Conservation (phyloP, 1,140 invertebrate genomes). For the Apis laboriosa region DNA sequence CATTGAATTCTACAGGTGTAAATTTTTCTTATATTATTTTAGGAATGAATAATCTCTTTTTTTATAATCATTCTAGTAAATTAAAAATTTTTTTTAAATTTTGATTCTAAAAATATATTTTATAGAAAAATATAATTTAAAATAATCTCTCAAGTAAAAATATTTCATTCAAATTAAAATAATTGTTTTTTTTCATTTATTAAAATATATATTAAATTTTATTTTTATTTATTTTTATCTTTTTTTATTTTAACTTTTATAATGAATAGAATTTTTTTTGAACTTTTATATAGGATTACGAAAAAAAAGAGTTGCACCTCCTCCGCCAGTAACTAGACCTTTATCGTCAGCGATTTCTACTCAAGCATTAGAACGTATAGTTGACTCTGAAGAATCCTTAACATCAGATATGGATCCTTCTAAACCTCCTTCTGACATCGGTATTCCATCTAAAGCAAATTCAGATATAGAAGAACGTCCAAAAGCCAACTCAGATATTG, state of each 20-base stretch:
- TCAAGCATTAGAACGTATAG: conserved; percentile 76
- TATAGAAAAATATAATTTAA: not conserved
- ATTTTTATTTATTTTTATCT: not conserved
- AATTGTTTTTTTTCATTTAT: not conserved
- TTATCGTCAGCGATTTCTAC: conserved; percentile 76
- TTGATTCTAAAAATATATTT: not conserved
- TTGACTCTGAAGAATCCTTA: conserved; percentile 77
- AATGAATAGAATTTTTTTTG: not conserved
- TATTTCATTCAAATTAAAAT: not conserved
- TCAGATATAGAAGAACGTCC: conserved; percentile 68
- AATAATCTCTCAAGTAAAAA: not conserved
- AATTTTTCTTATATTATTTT: not conserved
- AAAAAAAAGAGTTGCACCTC: conserved; percentile 77
- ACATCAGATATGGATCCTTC: conserved; percentile 77
- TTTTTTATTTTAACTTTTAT: not conserved
- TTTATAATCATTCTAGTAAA: not conserved
- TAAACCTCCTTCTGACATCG: conserved; percentile 76
- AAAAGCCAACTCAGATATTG: conserved; percentile 67
- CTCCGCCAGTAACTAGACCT: conserved; percentile 65
- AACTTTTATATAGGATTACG: conserved; percentile 65
- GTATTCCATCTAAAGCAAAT: conserved; percentile 66
- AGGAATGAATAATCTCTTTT: not conserved
- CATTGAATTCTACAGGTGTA: conserved; percentile 75
- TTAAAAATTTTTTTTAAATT: not conserved
- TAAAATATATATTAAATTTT: too few species aligned